Evolutionary conservation across 1,140 invertebrate species (phyloP).

Genomic region (Tenebrio molitor): DNA sequence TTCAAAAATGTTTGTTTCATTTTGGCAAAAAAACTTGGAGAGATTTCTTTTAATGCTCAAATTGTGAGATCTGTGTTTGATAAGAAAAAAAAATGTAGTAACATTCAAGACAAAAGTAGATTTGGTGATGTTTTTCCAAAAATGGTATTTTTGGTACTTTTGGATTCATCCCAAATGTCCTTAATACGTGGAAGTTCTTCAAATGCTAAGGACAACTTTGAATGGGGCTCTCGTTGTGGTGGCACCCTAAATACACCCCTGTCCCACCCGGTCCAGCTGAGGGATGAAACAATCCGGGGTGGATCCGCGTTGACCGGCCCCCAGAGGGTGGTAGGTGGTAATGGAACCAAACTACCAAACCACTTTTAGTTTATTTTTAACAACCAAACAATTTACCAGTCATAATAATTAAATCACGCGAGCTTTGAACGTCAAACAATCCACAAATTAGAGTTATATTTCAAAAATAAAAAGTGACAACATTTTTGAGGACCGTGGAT

Average conservation of each 20-base stretch:
- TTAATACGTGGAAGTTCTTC: too few relatives aligned
- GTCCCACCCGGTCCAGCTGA: conserved; percentile 50
- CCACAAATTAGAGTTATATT: not conserved
- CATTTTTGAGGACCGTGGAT: not conserved
- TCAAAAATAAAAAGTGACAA: conserved; percentile 15
- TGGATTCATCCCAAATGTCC: too few relatives aligned
- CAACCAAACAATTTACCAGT: conserved; percentile 45
- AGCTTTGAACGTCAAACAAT: conserved; percentile 35
- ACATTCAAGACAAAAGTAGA: too few relatives aligned
- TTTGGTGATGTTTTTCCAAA: too few relatives aligned
- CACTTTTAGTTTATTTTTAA: conserved; percentile 50
- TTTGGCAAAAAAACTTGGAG: not conserved
- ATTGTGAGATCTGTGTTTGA: not conserved
- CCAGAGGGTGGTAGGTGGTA: conserved; percentile 49
- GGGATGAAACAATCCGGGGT: conserved; percentile 55
- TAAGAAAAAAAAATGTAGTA: too few relatives aligned
- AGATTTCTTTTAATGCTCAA: too few relatives aligned
- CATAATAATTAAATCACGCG: conserved; percentile 37
- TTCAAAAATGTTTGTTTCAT: not conserved
- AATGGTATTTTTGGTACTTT: too few relatives aligned
- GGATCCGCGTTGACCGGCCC: conserved; percentile 50
- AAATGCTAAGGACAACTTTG: not conserved
- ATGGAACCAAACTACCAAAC: conserved; percentile 48
- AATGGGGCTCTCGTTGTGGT: not conserved
- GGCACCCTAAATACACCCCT: not conserved